Evolutionary conservation across 2,113 vertebrate genomes (phyloP).

Genomic region (Chaetodon auriga): DNA sequence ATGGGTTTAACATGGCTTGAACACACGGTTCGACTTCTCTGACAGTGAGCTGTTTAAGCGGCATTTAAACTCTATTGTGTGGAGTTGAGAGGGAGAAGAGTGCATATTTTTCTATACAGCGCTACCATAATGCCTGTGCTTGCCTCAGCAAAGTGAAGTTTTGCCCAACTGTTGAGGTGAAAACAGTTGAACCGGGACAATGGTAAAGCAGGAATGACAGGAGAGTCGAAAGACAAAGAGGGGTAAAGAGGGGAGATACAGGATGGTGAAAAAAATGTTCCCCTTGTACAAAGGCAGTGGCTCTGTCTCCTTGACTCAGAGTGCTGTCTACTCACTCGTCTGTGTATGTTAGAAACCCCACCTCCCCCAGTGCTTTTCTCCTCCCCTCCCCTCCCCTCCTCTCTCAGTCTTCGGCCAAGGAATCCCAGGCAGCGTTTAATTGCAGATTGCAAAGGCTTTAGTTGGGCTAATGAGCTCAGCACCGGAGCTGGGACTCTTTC

Average conservation of each 20-base stretch:
- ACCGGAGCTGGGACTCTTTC: conserved; percentile 58
- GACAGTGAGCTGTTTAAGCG: conserved; percentile 6
- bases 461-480: conserved; percentile 74
- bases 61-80: conserved; percentile 12
- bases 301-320: conserved; percentile 65
- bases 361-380: conserved; percentile 71
- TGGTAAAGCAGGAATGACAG: conserved; percentile 39
- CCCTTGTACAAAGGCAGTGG: conserved; percentile 38
- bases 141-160: conserved; percentile 49
- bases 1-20: conserved; percentile 5
- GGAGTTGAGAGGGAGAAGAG: neutral
- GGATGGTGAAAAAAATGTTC: conserved; percentile 23
- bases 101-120: neutral
- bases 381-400: conserved; percentile 62
- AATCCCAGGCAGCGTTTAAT: conserved; percentile 87
- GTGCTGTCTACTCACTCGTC: conserved; percentile 60
- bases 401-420: conserved; percentile 73
- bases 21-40: neutral
- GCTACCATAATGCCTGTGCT: conserved; percentile 20
- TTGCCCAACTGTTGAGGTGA: conserved; percentile 38
- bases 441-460: conserved; percentile 80
- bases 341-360: conserved; percentile 70
- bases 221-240: conserved; percentile 33
- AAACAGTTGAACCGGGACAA: conserved; percentile 48
- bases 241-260: conserved; percentile 5